Conservation (phyloP, 2,113 vertebrate species). For the rat (Rattus norvegicus) region DNA sequence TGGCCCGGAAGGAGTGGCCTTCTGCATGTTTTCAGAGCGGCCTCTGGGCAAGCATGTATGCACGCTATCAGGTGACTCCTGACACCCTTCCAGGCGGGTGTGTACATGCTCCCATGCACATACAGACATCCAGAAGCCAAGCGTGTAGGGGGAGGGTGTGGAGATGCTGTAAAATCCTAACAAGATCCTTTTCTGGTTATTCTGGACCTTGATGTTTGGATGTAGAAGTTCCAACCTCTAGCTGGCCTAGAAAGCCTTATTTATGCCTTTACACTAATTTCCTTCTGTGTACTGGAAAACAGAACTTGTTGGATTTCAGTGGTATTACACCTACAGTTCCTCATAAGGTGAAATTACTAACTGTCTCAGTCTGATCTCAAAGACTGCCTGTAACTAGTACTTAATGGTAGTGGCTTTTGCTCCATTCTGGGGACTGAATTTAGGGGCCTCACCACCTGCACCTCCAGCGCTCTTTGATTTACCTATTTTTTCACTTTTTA, state of each 20-base stretch:
- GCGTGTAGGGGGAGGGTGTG: not conserved
- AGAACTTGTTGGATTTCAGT: slow-evolving; percentile 23
- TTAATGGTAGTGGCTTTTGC: not conserved
- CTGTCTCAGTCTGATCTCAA: not conserved
- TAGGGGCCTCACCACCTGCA: not conserved
- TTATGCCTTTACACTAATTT: slow-evolving; percentile 38
- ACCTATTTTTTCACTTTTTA: not conserved
- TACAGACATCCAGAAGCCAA: not conserved
- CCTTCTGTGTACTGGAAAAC: not conserved
- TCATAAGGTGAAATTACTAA: not conserved
- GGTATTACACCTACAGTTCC: not conserved
- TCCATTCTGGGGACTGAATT: not conserved
- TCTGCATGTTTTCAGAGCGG: not conserved
- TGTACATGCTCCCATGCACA: not conserved
- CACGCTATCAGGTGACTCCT: no score
- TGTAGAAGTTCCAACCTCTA: not conserved
- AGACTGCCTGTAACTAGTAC: not conserved
- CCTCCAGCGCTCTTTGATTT: not conserved
- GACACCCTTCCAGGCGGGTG: no score
- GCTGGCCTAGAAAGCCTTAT: not conserved
- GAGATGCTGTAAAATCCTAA: not conserved
- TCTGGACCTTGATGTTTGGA: slow-evolving; percentile 15
- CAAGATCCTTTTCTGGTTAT: not conserved
- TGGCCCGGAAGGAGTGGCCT: not conserved
- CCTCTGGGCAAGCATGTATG: not conserved